A percentile compares a stretch with the other conserved stretches of the same genome.
Evolutionary conservation across 2,113 vertebrate genomes (phyloP).

Genomic region (Pedetes capensis): DNA sequence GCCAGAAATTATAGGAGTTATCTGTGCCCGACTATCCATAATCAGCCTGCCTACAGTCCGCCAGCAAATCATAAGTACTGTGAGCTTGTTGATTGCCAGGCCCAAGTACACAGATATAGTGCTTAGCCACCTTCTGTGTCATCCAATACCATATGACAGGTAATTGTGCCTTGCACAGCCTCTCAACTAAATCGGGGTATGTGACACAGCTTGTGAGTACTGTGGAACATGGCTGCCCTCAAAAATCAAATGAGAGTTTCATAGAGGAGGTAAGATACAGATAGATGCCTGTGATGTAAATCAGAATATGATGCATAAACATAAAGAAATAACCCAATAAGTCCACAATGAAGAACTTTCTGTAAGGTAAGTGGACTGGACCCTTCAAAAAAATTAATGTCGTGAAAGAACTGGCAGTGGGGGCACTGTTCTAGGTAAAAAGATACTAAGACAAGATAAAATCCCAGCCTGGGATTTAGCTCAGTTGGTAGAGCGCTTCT

Average conservation of each 20-base stretch:
- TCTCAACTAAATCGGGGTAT: neutral
- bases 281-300: neutral
- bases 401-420: neutral
- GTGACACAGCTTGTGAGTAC: neutral
- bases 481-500: no score
- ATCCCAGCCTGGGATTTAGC: no score
- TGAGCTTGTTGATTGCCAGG: slow-evolving; percentile 70
- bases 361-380: neutral
- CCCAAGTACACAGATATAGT: slow-evolving; percentile 67
- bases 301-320: neutral
- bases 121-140: slow-evolving; percentile 62
- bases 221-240: neutral
- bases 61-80: slow-evolving; percentile 57
- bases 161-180: slow-evolving; percentile 33
- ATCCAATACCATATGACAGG: slow-evolving; percentile 73
- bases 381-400: slow-evolving; percentile 7
- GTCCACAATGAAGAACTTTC: slow-evolving; percentile 6
- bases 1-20: slow-evolving; percentile 68
- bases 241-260: slow-evolving; percentile 31
- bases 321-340: neutral
- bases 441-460: neutral
- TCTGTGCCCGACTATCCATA: slow-evolving; percentile 60
- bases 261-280: neutral
- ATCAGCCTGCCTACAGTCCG: slow-evolving; percentile 49
- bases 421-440: neutral